Percentiles rank a stretch among this genome's conserved stretches.
Evolutionary conservation across 2,113 vertebrate species (phyloP).

Genomic region (Meriones unguiculatus): DNA sequence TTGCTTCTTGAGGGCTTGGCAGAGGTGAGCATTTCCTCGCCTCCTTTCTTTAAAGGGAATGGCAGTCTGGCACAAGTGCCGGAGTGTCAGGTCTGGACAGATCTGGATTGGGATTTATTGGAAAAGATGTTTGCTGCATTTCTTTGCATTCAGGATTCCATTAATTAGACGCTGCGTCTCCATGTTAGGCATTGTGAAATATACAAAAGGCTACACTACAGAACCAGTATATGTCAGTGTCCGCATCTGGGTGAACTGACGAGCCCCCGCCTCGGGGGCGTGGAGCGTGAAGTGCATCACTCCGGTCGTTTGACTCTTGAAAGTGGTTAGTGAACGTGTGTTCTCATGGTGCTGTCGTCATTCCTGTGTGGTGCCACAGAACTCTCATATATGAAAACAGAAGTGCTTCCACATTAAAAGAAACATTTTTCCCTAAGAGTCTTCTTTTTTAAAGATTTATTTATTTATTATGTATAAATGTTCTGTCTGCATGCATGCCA

Average conservation of each 20-base stretch:
- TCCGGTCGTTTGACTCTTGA: neutral
- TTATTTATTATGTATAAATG: too few species aligned
- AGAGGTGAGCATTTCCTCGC: neutral
- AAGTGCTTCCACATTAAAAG: neutral
- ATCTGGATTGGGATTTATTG: neutral
- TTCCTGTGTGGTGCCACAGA: neutral
- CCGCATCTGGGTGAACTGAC: neutral
- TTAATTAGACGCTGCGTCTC: slow-evolving; percentile 4
- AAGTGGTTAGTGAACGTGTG: neutral
- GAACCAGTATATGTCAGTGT: neutral
- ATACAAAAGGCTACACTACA: neutral
- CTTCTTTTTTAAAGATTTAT: too few species aligned
- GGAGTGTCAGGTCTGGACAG: neutral
- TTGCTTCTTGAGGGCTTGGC: neutral
- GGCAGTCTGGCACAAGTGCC: neutral
- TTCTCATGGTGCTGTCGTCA: neutral
- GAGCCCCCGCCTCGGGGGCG: neutral
- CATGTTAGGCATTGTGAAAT: neutral
- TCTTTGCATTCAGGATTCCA: neutral
- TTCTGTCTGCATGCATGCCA: too few species aligned
- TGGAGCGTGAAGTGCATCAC: neutral
- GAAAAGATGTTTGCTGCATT: neutral
- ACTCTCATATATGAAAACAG: neutral
- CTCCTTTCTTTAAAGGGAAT: neutral
- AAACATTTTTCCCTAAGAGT: neutral